A percentile compares a stretch with the other conserved stretches of the same genome.
These are phyloP conservation scores for Ectemnius continuus DNA, from an alignment of 2,888 invertebrate species.

Conservation along the genomic window DNA sequence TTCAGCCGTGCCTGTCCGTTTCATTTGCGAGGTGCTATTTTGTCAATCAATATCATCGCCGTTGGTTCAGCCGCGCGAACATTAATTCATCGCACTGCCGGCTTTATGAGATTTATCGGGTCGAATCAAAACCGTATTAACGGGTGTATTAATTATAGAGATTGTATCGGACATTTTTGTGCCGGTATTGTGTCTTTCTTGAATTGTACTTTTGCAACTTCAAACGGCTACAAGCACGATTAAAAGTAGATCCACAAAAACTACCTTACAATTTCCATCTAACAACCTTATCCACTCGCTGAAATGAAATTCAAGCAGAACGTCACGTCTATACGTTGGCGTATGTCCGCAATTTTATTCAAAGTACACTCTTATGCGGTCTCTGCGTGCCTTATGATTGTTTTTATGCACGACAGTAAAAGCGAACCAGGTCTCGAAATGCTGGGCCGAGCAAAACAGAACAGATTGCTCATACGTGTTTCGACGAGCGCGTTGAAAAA, in stretches of 20 bases:
- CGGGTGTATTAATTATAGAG: neutral
- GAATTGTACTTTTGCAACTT: too few relatives aligned
- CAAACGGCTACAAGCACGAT: too few relatives aligned
- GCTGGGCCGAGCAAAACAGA: too few relatives aligned
- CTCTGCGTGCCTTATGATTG: constrained; percentile 17
- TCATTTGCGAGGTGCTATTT: constrained; percentile 10
- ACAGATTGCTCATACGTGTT: too few relatives aligned
- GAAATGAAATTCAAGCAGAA: too few relatives aligned
- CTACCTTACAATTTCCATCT: too few relatives aligned
- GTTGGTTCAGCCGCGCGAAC: neutral
- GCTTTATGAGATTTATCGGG: constrained; percentile 17
- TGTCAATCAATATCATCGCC: constrained; percentile 10
- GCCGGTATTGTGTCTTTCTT: neutral
- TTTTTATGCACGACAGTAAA: constrained; percentile 19
- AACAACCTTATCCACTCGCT: too few relatives aligned
- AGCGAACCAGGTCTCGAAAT: too few relatives aligned
- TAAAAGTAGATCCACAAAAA: too few relatives aligned
- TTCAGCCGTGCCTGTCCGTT: constrained; percentile 6
- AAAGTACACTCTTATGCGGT: constrained; percentile 11
- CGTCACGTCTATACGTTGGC: too few relatives aligned
- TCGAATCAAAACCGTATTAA: constrained; percentile 19
- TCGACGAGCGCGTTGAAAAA: too few relatives aligned
- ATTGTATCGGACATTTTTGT: neutral
- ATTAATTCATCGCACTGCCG: constrained; percentile 25
- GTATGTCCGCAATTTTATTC: constrained; percentile 11